Percentiles rank a stretch among this genome's conserved stretches.
These are phyloP conservation scores for Panagrolaimus sp. DNA, from an alignment of 1,140 invertebrate genomes.

Conservation along the genomic window DNA sequence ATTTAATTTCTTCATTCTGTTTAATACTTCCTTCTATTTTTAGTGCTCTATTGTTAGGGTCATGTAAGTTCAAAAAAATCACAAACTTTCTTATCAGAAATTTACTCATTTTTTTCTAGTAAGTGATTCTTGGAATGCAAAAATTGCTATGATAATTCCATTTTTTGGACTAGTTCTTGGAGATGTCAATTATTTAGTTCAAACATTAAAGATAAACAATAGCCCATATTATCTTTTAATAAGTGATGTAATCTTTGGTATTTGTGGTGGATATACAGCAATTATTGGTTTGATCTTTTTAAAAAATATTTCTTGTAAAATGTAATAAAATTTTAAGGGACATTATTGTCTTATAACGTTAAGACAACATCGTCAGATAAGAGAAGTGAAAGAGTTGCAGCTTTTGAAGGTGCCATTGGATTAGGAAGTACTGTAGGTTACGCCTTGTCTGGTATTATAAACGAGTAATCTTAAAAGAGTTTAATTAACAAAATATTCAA, in stretches of 20 bases:
- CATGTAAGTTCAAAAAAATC: slow-evolving; percentile 28
- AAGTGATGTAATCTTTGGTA: slow-evolving; percentile 47
- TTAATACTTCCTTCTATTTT: slow-evolving; percentile 45
- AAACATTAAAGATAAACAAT: slow-evolving; percentile 32
- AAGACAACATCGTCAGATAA: slow-evolving; percentile 17
- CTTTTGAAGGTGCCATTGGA: slow-evolving; percentile 40
- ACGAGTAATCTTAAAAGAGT: slow-evolving; percentile 29
- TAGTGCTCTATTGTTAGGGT: slow-evolving; percentile 41
- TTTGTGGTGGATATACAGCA: slow-evolving; percentile 48
- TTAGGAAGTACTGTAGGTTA: slow-evolving; percentile 34
- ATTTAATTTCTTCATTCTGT: slow-evolving; percentile 38
- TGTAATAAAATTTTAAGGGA: slow-evolving; percentile 22
- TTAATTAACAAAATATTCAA: background rate
- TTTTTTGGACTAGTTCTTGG: slow-evolving; percentile 45
- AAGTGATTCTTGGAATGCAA: slow-evolving; percentile 39
- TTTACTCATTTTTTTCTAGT: slow-evolving; percentile 38
- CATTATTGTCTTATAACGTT: slow-evolving; percentile 32
- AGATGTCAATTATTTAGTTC: slow-evolving; percentile 47
- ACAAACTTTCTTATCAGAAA: background rate
- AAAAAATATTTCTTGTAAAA: background rate
- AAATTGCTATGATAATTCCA: slow-evolving; percentile 42
- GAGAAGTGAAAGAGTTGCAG: slow-evolving; percentile 35
- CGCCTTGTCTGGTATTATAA: slow-evolving; percentile 30
- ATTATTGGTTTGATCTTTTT: slow-evolving; percentile 38
- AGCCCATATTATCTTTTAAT: slow-evolving; percentile 43